Conservation (phyloP, 2,113 vertebrate genomes). For the Phrynocephalus versicolor region DNA sequence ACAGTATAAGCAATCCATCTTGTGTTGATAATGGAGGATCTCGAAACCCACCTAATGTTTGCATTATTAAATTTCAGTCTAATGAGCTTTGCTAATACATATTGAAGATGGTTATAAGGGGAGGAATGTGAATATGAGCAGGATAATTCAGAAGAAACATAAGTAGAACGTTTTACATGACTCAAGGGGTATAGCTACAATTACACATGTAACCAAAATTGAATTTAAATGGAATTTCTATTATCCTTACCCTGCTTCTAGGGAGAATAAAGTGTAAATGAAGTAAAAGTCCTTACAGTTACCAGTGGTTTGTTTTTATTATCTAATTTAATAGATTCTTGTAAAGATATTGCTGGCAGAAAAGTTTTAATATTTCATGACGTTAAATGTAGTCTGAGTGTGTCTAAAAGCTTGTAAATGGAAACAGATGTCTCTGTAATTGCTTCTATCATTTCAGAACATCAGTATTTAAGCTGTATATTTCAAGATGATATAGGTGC, state of each 20-base stretch:
- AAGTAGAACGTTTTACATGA: conserved; percentile 89
- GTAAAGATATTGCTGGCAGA: conserved; percentile 73
- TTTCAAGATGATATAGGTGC: conserved; percentile 46
- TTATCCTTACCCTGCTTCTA: conserved; percentile 80
- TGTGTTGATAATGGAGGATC: conserved; percentile 91
- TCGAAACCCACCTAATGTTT: conserved; percentile 98
- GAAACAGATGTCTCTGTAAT: conserved; percentile 64
- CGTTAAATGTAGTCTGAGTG: conserved; percentile 67
- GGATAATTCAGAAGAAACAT: conserved; percentile 89
- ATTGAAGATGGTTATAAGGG: conserved; percentile 87
- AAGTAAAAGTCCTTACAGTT: conserved; percentile 87
- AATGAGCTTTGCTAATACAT: conserved; percentile 98
- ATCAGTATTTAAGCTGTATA: conserved; percentile 23
- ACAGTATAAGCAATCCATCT: conserved; percentile 96
- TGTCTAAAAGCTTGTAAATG: conserved; percentile 59
- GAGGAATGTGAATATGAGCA: conserved; percentile 75
- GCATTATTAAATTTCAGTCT: conserved; percentile 97
- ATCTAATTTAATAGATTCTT: conserved; percentile 83
- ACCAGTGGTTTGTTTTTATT: conserved; percentile 82
- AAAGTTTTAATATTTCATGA: conserved; percentile 77
- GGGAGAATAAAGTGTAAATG: conserved; percentile 91
- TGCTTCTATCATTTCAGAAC: conserved; percentile 25
- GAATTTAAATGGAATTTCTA: conserved; percentile 87
- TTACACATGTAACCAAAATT: conserved; percentile 93
- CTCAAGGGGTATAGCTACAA: conserved; percentile 92